Conservation (phyloP, 2,113 vertebrate genomes). For the Lagopus muta region DNA sequence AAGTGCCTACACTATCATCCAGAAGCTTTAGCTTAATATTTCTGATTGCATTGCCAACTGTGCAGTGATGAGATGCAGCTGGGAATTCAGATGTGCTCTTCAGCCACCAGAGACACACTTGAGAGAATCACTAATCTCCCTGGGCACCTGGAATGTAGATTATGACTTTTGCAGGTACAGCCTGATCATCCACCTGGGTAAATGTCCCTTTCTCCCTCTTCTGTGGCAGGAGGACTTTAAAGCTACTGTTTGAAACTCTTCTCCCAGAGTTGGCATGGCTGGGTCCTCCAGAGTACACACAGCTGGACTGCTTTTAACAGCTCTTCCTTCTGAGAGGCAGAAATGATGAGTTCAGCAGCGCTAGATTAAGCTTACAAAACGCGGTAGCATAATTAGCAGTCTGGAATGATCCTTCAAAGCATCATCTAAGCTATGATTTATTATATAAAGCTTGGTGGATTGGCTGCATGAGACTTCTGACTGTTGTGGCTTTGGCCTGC, state of each 20-base stretch:
- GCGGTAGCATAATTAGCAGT: not conserved
- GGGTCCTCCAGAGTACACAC: not conserved
- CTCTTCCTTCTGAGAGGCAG: not conserved
- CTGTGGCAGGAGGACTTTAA: not conserved
- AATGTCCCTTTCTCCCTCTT: not conserved
- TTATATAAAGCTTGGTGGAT: not conserved
- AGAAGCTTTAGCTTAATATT: not conserved
- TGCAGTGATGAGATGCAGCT: not conserved
- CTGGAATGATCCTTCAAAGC: not conserved
- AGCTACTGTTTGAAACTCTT: not conserved
- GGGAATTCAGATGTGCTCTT: conserved; percentile 22
- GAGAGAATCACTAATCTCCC: conserved; percentile 9
- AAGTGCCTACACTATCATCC: not conserved
- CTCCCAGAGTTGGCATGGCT: not conserved
- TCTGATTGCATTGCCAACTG: not conserved
- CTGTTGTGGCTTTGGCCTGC: not conserved
- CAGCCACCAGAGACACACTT: not conserved
- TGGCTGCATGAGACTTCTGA: not conserved
- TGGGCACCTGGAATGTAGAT: not conserved
- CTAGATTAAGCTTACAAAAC: not conserved
- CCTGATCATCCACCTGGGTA: not conserved
- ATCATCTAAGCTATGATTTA: not conserved
- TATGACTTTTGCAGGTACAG: not conserved
- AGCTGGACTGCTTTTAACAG: conserved; percentile 8
- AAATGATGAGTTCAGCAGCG: not conserved